Percentiles rank a stretch among this genome's conserved stretches.
phyloP scores from a whole-genome alignment of 2,797 vertebrate genomes.

The Hippoglossus hippoglossus region DNA sequence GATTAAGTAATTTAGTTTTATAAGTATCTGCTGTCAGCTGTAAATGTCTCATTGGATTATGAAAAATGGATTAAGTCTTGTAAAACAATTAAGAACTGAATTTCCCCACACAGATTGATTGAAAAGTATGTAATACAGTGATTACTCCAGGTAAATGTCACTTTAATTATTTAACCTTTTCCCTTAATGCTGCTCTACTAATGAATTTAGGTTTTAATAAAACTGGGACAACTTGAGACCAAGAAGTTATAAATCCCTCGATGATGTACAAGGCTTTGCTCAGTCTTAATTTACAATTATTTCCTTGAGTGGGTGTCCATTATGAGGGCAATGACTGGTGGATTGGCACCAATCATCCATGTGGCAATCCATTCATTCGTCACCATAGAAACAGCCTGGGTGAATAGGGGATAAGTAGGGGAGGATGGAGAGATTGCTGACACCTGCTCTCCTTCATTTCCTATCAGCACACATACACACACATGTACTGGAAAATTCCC shows the following conservation, averaged over 20 bases:
- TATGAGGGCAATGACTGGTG: conserved; percentile 77
- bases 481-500: conserved; percentile 30
- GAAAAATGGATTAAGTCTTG: not conserved
- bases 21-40: not conserved
- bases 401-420: conserved; percentile 83
- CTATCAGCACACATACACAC: conserved; percentile 37
- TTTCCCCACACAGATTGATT: not conserved
- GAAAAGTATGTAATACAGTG: not conserved
- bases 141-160: not conserved
- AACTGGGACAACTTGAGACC: conserved; percentile 4
- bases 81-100: not conserved
- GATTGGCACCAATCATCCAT: conserved; percentile 84
- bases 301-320: conserved; percentile 74
- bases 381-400: conserved; percentile 81
- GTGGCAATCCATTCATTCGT: conserved; percentile 80
- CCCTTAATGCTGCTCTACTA: not conserved
- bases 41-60: not conserved
- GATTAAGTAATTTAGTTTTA: not conserved
- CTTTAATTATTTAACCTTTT: not conserved
- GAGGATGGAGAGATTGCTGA: conserved; percentile 80
- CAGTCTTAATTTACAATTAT: conserved; percentile 76
- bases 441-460: conserved; percentile 82
- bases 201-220: conserved; percentile 22
- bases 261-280: conserved; percentile 48
- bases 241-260: conserved; percentile 27